These are phyloP conservation scores for Glandiceps talaboti DNA, from an alignment of 53 echinoderm and acorn worm species.

Conservation along the genomic window DNA sequence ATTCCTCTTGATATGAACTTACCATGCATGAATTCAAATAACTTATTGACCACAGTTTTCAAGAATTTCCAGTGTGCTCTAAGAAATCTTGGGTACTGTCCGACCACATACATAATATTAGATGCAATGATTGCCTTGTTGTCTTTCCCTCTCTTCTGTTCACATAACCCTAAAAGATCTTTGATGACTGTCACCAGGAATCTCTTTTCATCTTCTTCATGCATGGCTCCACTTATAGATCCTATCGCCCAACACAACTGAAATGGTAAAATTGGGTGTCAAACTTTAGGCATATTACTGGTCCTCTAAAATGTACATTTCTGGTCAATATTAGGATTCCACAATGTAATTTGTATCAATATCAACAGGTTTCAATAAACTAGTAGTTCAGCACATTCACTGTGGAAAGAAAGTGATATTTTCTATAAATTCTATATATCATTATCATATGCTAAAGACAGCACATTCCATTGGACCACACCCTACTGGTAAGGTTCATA, in stretches of 20 bases:
- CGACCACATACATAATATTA: slow-evolving; percentile 99
- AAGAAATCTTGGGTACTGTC: slow-evolving; percentile 93
- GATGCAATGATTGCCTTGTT: slow-evolving; percentile 99
- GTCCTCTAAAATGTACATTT: no score
- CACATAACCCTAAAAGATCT: slow-evolving; percentile 87
- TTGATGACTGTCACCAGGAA: slow-evolving; percentile 97
- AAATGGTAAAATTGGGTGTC: slow-evolving; percentile 3
- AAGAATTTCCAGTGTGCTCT: slow-evolving; percentile 98
- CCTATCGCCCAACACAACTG: slow-evolving; percentile 99
- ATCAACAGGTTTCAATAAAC: no score
- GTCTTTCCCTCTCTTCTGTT: slow-evolving; percentile 95
- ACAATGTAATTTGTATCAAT: no score
- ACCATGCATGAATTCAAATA: slow-evolving; percentile 99
- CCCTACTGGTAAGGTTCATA: no score
- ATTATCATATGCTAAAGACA: no score
- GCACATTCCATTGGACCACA: no score
- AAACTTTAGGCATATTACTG: no score
- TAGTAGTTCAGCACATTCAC: no score
- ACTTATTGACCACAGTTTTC: slow-evolving; percentile 95
- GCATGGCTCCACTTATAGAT: slow-evolving; percentile 98
- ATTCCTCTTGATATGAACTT: no score
- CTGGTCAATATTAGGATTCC: no score
- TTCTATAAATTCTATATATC: no score
- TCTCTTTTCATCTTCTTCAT: slow-evolving; percentile 96
- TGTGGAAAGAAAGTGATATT: no score